phyloP scores from a whole-genome alignment of 2,888 invertebrate species.

The Poecilus cupreus region DNA sequence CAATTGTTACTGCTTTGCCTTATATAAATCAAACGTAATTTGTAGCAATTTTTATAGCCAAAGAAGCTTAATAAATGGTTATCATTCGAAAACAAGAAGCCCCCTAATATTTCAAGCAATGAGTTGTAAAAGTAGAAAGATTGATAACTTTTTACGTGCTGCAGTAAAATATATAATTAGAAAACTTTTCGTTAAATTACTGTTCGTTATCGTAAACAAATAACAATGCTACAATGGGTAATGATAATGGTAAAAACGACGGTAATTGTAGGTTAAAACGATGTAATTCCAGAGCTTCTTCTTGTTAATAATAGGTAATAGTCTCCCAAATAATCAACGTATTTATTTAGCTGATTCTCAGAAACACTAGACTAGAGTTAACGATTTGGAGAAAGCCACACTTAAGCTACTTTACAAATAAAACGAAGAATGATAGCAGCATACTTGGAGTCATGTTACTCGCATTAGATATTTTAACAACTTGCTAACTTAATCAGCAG shows the following conservation, averaged over 20 bases:
- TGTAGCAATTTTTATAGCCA: neutral
- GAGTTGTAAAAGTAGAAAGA: neutral
- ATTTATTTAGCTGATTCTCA: conserved; percentile 1
- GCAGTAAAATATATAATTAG: neutral
- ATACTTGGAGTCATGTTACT: neutral
- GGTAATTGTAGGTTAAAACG: neutral
- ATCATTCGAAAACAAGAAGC: neutral
- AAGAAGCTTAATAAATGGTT: neutral
- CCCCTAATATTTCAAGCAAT: neutral
- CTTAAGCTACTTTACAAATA: neutral
- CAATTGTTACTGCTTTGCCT: neutral
- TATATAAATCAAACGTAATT: neutral
- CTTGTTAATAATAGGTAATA: conserved; percentile 27
- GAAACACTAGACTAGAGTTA: neutral
- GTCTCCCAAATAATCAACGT: conserved; percentile 23
- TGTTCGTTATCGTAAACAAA: conserved; percentile 24
- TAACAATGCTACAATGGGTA: conserved; percentile 25
- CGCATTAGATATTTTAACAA: neutral
- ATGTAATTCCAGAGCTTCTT: neutral
- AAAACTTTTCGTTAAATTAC: neutral
- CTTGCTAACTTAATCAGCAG: neutral
- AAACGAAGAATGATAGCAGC: neutral
- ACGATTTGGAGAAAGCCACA: conserved; percentile 1
- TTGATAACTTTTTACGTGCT: neutral
- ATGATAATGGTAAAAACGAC: conserved; percentile 22